Evolutionary conservation across 2,888 invertebrate species (phyloP), one percentile per base, ranked within the genome.

Genomic region (Heliconius sara): DNA sequence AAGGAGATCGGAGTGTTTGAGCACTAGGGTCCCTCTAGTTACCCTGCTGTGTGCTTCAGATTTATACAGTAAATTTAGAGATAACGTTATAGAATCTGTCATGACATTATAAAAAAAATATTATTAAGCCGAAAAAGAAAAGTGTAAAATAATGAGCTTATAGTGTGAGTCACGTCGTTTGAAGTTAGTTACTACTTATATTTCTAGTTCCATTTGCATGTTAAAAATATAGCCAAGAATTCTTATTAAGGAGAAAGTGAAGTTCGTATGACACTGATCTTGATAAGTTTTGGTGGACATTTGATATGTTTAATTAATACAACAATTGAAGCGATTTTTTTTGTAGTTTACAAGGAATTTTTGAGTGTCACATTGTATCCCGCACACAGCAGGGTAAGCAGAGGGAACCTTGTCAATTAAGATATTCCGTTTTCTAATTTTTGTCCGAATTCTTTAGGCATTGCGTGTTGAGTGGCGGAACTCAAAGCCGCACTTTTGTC

Each of bases 221-320:
- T 47, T 76, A 30, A 67, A 47, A 67, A 66, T 67, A 67, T 66
- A 76, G 52, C n/a, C 47, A 27, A 67, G 34, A 76, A 67, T 52
- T 52, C 66, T 47, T 67, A 66, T 76, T 47, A 43, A 67, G 67
- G 67, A 76, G 76, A 76, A 76, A 76, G 76, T 52, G 67, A 67
- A 65, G 43, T 65, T 65, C 63, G 27, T 75, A 75, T 76, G 66
- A 66, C 76, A 76, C 34, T 30, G 67, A 57, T 67, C 30, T 52
- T 67, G 52, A 67, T 67, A 30, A 76, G 57, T 34, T 30, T 57
- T 60, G 60, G 60, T 73, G 60, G 73, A 73, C 34, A 60, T 34
- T 60, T 73, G n/a, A 73, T n/a, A 16, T n/a, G 57, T 57, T 52
- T 57, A 52, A n/a, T 52, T 71, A 5, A 22, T 72, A 34, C 30